Evolutionary conservation across 2,113 vertebrate genomes (phyloP), one percentile per base, ranked within the genome.

Genomic region (Phylloscopus trochiloides): DNA sequence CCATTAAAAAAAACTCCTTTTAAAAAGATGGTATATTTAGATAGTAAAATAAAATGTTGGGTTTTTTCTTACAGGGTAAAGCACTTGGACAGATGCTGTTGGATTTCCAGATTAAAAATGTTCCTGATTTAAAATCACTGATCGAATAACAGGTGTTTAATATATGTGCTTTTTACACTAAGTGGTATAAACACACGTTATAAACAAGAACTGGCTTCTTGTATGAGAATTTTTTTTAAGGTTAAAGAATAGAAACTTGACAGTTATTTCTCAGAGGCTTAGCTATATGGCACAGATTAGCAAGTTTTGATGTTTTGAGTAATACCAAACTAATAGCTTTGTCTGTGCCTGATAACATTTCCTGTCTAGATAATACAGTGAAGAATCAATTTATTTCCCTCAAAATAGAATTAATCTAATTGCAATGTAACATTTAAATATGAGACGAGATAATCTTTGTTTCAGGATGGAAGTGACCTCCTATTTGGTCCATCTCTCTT

Each of bases 61-160:
- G 47, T 86, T 86, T 90, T 77, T 92, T 79, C 88, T 91, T 92
- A 50, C 96, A 99, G 99, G 99, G 98, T 22, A 99, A 99, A 96
- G 98, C 98, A 45, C 98, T 97, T 84, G 98, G 98, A 76, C 99
- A 99, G 96, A 99, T 99, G 98, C 96, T 99, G 87, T 92, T 99
- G 97, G 98, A 99, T 93, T 96, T 99, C 91, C 96, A 98, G 96
- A 98, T 99, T 38, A 98, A 70, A 76, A 98, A 98, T 40, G 97
- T 99, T 61, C 98, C 99, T 14, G 98, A 99, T 96, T 98, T 99
- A 80, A 99, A 98, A 66, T 98, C 98, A 15, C 96, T 99, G 91
- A 98, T 98, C 96, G 98, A 98, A 84, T 98, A 96, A 97, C 29
- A 93, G 63, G 54, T 86, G 71, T 72, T 73, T 55, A 59, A 80